Base-by-base conservation (phyloP, 2,888 invertebrate genomes). In the Odiellus spinosus region DNA sequence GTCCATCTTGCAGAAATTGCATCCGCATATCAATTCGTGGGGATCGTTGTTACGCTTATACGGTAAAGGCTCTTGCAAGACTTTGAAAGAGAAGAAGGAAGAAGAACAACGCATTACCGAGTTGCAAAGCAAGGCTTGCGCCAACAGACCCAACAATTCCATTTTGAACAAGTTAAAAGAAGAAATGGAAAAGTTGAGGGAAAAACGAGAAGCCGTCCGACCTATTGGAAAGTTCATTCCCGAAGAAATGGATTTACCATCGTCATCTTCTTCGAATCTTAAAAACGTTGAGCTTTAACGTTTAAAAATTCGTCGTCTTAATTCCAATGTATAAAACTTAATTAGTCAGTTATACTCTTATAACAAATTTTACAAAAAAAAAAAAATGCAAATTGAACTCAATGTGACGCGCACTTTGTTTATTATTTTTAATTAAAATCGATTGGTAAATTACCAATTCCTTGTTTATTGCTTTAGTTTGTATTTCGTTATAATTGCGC, bases 1-100 rank as follows among this genome's bases (percentile, higher is more conserved):
- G 67, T 79, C 83, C 8, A 88, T 96, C 57, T 69, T 96, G 40
- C 67, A 86, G 78, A 76, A 80, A 44, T 71, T 98, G 21, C 96
- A 96, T 71, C 95, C 96, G 0, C 87, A 93, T 64, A 83, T 96
- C 45, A 77, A 76, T 20, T 87, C 82, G 2, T 95, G 95, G 90
- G 95, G 95, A 45, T 88, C 93, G 0, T 72, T 96, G 40, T 69
- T 96, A 10, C 77, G 93, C 12, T 73, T 96, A 32, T 96, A 96
- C 66, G 93, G 90, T 45, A 87, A 84, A 59, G 78, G 82, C 35
- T 87, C 87, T 3, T 82, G 86, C 15, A 87, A 87, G 65, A 83
- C 82, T 50, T 82, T 86, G 61, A 86, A 87, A 62, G 88, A 90
- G 65, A 86, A 85, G 68, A 90, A 88, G 56, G 74, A 82, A 56